Percentiles rank a stretch among this genome's conserved stretches.
phyloP scores from a whole-genome alignment of 2,888 invertebrate species.

The Gasteruption jaculator region DNA sequence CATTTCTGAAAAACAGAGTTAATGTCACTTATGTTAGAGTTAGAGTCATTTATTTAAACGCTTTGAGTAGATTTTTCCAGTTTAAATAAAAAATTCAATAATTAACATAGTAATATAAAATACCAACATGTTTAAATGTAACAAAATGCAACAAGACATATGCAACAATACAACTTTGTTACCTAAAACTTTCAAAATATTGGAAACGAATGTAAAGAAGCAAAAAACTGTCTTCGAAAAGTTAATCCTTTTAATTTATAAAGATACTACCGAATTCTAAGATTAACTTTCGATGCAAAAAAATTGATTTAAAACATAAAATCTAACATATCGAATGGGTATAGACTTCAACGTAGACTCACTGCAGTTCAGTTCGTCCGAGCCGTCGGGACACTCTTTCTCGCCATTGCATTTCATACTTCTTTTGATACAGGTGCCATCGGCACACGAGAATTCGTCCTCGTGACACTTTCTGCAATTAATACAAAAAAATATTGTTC shows the following conservation, averaged over 20 bases:
- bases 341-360: slow-evolving; percentile 9
- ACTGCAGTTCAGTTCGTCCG: slow-evolving; percentile 72
- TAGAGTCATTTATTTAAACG: background rate
- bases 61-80: background rate
- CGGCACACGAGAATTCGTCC: slow-evolving; percentile 72
- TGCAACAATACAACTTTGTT: too few species aligned
- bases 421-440: slow-evolving; percentile 73
- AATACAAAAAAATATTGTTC: too few species aligned
- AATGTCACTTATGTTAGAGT: too few species aligned
- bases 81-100: background rate
- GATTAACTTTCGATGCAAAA: background rate
- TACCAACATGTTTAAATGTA: too few species aligned
- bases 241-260: too few species aligned
- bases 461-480: slow-evolving; percentile 58
- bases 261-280: too few species aligned
- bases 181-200: too few species aligned
- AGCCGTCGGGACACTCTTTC: slow-evolving; percentile 76
- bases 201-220: too few species aligned
- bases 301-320: slow-evolving; percentile 5
- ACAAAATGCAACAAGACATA: too few species aligned
- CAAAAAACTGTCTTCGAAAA: too few species aligned
- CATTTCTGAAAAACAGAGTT: slow-evolving; percentile 32
- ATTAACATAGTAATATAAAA: background rate
- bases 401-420: slow-evolving; percentile 76
- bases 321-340: background rate